Base-by-base conservation (phyloP, 2,113 vertebrate species). In the Ammodytes dubius region DNA sequence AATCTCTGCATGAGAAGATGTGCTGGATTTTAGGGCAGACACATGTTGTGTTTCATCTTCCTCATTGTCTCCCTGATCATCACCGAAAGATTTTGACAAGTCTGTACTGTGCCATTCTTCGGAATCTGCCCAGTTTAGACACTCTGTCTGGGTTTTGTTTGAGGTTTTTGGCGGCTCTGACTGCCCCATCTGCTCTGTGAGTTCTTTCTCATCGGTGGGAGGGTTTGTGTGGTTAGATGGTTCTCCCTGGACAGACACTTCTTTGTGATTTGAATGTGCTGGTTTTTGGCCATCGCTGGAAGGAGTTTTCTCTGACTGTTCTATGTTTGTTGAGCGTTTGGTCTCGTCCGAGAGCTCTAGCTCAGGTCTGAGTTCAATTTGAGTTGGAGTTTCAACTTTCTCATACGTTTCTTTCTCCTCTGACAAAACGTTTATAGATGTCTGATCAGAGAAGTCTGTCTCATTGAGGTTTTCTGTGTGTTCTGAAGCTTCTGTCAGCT, bases 1-100 rank as follows among this genome's bases (percentile, higher is more conserved):
- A 37, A 11, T 63, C 53, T 82, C 15, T 49, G 57, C 71, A 40
- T 83, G 72, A 52, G 74, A 73, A 67, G 77, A 69, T 27, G 79
- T 15, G 78, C 50, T 61, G 12, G 61, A 9, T 64, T 85, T 74
- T 68, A 64, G 40, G 70, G 63, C 53, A 52, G 77, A 80, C 46
- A 53, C 50, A 12, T 52, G 77, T 43, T 65, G 74, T n/a, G 68
- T 84, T 67, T 89, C 10, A 80, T 85, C 84, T 83, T 82, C 50
- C 35, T 86, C 72, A 14, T 65, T 70, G 60, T 43, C 67, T n/a
- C 72, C 71, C 74, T 88, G 74, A 67, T 87, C 76, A 72, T 90
- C 76, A 40, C 45, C 73, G 27, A 84, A 75, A 81, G 45, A 56
- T 60, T 87, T 13, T 4, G 66, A 74, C 56, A 45, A 12, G 47